Evolutionary conservation across 2,888 invertebrate genomes (phyloP), one percentile per base, ranked within the genome.

Genomic region (Drosophila rellima): DNA sequence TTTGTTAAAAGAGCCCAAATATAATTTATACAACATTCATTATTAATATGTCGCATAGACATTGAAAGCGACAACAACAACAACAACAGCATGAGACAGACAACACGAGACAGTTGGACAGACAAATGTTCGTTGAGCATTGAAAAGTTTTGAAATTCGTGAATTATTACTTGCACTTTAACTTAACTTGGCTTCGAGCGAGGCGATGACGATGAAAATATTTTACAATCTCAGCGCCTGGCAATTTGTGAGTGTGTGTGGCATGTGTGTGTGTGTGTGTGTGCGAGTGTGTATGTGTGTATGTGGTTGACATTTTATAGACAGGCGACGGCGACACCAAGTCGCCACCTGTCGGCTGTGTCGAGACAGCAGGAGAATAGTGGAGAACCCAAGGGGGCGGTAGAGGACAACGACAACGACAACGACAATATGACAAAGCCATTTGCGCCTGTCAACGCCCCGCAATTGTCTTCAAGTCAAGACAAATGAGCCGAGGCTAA

Each of bases 151-250:
- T 84, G 87, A 85, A 89, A 87, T 78, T 80, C 63, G 75, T 85
- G 89, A 85, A 81, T 87, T 85, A 85, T 85, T 85, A 89, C 89
- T 89, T 85, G 85, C 85, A 85, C 89, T 85, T 89, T 85, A 85
- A 72, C 87, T 89, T 85, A 85, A 72, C 87, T 77, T 87, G 75
- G 85, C 84, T 79, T 40, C 67, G 51, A 80, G 88, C 86, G 68
- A 66, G 70, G 70, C 86, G 77, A 88, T 70, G 87, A 82, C 88
- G 74, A 70, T 64, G 85, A 76, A 80, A 81, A 83, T 79, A 80
- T 77, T 78, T 74, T 70, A 83, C 82, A 85, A 87, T 70, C 63
- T 76, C 82, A 70, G 64, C 72, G 72, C 69, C 69, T 62, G 71
- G 50, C 79, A 73, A 77, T 77, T 74, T 73, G 64, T 67, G 39